Percentiles rank a stretch among this genome's conserved stretches.
These are phyloP conservation scores for Sipha flava DNA, from an alignment of 1,140 invertebrate species.

Conservation along the genomic window DNA sequence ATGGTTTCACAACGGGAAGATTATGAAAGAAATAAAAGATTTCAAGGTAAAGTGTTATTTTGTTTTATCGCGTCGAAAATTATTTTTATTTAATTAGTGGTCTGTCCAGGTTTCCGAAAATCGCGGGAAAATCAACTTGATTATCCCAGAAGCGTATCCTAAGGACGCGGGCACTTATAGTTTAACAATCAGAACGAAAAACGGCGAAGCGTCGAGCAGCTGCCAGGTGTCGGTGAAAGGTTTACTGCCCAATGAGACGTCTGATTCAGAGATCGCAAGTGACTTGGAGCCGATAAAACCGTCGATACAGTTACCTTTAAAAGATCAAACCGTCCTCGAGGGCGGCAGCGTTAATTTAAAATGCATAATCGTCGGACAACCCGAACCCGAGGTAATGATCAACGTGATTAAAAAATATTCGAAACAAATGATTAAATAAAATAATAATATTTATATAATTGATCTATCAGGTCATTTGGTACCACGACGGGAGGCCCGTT, in stretches of 20 bases:
- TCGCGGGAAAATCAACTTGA: slow-evolving; percentile 51
- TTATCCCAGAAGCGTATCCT: slow-evolving; percentile 58
- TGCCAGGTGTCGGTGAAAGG: slow-evolving; percentile 64
- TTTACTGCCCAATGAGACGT: slow-evolving; percentile 60
- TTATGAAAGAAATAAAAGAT: slow-evolving; percentile 48
- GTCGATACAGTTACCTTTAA: slow-evolving; percentile 60
- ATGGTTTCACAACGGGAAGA: slow-evolving; percentile 62
- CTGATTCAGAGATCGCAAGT: slow-evolving; percentile 59
- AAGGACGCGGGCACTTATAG: slow-evolving; percentile 62
- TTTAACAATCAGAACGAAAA: slow-evolving; percentile 55
- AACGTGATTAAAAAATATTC: too few relatives aligned
- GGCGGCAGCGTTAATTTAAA: slow-evolving; percentile 63
- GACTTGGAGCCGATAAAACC: slow-evolving; percentile 65
- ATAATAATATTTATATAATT: neutral
- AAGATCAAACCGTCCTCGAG: slow-evolving; percentile 59
- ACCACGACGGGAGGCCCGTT: slow-evolving; percentile 71
- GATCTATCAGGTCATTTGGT: slow-evolving; percentile 63
- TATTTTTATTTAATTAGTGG: neutral
- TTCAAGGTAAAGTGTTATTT: slow-evolving; percentile 47
- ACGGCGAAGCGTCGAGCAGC: slow-evolving; percentile 54
- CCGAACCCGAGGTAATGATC: slow-evolving; percentile 70
- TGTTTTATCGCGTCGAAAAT: neutral
- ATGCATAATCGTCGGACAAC: slow-evolving; percentile 73
- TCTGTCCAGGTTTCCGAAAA: slow-evolving; percentile 18
- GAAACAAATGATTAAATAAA: neutral